Conservation (phyloP, 2,113 vertebrate species). For the Ceyx cyanopectus region DNA sequence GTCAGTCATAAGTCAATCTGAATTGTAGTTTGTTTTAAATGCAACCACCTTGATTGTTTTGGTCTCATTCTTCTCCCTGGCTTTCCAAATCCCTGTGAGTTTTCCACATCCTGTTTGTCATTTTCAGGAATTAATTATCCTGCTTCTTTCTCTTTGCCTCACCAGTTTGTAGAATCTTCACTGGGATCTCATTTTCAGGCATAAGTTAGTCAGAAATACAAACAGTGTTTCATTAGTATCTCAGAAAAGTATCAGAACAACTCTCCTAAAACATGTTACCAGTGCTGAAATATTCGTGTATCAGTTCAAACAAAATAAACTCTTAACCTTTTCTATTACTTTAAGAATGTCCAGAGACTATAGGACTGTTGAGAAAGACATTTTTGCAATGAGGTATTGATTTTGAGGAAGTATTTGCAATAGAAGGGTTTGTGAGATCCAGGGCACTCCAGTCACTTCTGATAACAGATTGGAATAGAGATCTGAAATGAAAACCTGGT, state of each 20-base stretch:
- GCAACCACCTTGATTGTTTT: neutral
- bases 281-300: neutral
- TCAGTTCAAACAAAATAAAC: neutral
- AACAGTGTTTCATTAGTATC: neutral
- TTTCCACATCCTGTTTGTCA: neutral
- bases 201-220: neutral
- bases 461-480: neutral
- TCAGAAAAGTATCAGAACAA: neutral
- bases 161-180: neutral
- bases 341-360: neutral
- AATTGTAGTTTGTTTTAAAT: neutral
- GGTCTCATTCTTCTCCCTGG: neutral
- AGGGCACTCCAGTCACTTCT: neutral
- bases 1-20: neutral
- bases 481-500: neutral
- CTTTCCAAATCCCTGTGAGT: neutral
- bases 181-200: neutral
- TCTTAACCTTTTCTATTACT: neutral
- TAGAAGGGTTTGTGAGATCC: slow-evolving; percentile 4
- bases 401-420: slow-evolving; percentile 32
- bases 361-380: neutral
- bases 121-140: neutral
- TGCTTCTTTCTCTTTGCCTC: neutral
- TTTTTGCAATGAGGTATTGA: slow-evolving; percentile 37
- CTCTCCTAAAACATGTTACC: neutral